These are phyloP conservation scores for Drosophila setifemur DNA, from an alignment of 1,140 invertebrate genomes.

Conservation along the genomic window DNA sequence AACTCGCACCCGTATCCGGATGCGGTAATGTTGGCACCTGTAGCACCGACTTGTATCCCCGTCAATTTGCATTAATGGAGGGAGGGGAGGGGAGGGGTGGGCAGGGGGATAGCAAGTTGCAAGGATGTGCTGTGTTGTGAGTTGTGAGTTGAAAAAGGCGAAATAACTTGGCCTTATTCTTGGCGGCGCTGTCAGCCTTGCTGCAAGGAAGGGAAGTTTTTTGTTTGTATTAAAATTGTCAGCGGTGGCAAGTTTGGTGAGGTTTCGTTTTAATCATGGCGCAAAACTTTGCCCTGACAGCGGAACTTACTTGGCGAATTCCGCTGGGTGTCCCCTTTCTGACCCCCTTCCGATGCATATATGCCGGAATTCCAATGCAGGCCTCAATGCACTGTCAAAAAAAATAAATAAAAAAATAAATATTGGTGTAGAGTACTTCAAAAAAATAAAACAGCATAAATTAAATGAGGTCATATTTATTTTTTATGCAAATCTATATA, in stretches of 20 bases:
- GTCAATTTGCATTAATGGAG: slow-evolving; percentile 47
- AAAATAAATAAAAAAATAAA: not conserved
- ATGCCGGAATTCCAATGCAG: slow-evolving; percentile 8
- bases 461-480: too few relatives aligned
- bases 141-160: too few relatives aligned
- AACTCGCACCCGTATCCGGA: slow-evolving; percentile 8
- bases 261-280: slow-evolving; percentile 62
- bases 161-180: slow-evolving; percentile 47
- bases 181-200: slow-evolving; percentile 7
- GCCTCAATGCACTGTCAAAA: not conserved
- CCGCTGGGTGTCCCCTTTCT: not conserved
- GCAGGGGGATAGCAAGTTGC: not conserved
- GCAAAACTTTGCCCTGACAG: slow-evolving; percentile 43
- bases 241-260: slow-evolving; percentile 52
- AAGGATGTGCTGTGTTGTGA: not conserved
- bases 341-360: slow-evolving; percentile 21
- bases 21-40: slow-evolving; percentile 22
- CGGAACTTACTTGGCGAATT: slow-evolving; percentile 13
- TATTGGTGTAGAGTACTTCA: too few relatives aligned
- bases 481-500: too few relatives aligned
- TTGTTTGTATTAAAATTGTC: slow-evolving; percentile 70
- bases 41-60: slow-evolving; percentile 24
- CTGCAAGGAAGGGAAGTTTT: slow-evolving; percentile 13
- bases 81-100: not conserved
- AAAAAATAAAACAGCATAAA: too few relatives aligned